phyloP scores from a whole-genome alignment of 2,797 vertebrate genomes.

The Cyclopterus lumpus region DNA sequence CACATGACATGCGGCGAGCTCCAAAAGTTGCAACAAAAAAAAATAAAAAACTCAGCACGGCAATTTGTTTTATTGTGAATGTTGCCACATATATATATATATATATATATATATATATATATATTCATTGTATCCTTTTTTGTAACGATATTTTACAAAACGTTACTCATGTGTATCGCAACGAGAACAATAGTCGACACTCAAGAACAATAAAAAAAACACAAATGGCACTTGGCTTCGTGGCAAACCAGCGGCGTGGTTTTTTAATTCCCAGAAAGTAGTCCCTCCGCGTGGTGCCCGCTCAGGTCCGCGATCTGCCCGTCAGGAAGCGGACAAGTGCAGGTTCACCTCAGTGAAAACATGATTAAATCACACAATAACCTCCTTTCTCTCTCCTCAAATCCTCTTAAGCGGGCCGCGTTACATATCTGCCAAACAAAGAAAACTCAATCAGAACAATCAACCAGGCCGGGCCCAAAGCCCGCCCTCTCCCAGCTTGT shows the following conservation, averaged over 20 bases:
- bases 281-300: conserved; percentile 11
- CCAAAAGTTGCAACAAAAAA: too few species aligned
- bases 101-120: too few species aligned
- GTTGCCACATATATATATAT: too few species aligned
- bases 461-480: conserved; percentile 71
- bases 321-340: conserved; percentile 69
- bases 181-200: neutral
- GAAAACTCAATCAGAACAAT: conserved; percentile 87
- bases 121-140: too few species aligned
- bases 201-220: too few species aligned
- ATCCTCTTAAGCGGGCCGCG: conserved; percentile 86
- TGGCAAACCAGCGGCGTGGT: conserved; percentile 17
- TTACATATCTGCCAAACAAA: conserved; percentile 88
- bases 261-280: conserved; percentile 30
- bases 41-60: too few species aligned
- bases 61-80: too few species aligned
- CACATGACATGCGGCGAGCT: too few species aligned
- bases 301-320: conserved; percentile 50
- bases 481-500: conserved; percentile 71
- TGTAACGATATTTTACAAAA: too few species aligned
- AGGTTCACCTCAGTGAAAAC: conserved; percentile 78
- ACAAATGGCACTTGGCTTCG: too few species aligned
- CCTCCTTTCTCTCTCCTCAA: conserved; percentile 77
- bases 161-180: too few species aligned
- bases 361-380: conserved; percentile 85